Evolutionary conservation across 2,888 invertebrate species (phyloP).

Genomic region (Empis livida): DNA sequence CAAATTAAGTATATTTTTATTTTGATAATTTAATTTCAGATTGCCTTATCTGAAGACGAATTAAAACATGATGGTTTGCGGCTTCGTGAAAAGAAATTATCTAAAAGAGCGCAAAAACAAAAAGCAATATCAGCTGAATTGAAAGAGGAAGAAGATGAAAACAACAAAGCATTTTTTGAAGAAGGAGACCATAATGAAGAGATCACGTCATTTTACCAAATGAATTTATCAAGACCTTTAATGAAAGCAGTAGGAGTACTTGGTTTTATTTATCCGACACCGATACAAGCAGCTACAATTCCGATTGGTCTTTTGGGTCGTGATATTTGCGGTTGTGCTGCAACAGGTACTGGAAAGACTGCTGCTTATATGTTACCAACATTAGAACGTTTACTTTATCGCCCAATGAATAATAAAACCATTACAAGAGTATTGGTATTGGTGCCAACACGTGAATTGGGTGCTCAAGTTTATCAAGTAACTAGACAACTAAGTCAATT

Average conservation of each 20-base stretch:
- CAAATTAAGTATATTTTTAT: background rate
- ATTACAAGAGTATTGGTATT: conserved; percentile 79
- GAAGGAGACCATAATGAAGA: conserved; percentile 53
- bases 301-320: conserved; percentile 85
- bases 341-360: conserved; percentile 96
- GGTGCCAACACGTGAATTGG: conserved; percentile 93
- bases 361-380: conserved; percentile 98
- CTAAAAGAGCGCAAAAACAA: conserved; percentile 35
- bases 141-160: conserved; percentile 38
- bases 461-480: conserved; percentile 95
- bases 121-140: conserved; percentile 35
- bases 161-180: conserved; percentile 38
- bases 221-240: conserved; percentile 90
- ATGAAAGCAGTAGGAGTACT: conserved; percentile 80
- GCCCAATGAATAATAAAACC: conserved; percentile 54
- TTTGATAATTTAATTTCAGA: conserved; percentile 27
- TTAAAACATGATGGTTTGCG: conserved; percentile 57
- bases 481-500: conserved; percentile 82
- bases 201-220: conserved; percentile 71
- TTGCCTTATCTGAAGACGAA: conserved; percentile 65
- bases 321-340: conserved; percentile 97
- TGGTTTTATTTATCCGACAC: conserved; percentile 89
- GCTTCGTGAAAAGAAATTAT: conserved; percentile 49
- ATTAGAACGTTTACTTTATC: conserved; percentile 80
- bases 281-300: conserved; percentile 91